Evolutionary conservation across 2,888 invertebrate species (phyloP).

Genomic region (Silvanus unidentatus): DNA sequence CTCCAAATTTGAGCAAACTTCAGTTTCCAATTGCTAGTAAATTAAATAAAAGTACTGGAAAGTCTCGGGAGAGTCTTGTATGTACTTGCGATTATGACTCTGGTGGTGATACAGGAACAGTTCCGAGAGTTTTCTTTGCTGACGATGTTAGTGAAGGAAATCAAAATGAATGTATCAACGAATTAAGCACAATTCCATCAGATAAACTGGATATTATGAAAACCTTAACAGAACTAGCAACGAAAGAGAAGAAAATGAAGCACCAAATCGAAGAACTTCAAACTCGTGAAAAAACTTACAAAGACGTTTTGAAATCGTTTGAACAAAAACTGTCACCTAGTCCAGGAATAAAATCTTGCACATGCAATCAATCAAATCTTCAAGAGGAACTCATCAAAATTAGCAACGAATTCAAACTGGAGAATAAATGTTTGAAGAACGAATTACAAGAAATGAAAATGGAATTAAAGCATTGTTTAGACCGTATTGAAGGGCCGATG

Average conservation of each 20-base stretch:
- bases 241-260: slow-evolving; percentile 56
- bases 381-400: slow-evolving; percentile 24
- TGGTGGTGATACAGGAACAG: too few relatives aligned
- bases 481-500: slow-evolving; percentile 40
- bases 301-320: slow-evolving; percentile 37
- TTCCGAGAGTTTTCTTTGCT: too few relatives aligned
- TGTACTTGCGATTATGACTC: too few relatives aligned
- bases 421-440: slow-evolving; percentile 34
- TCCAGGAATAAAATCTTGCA: neutral
- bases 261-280: slow-evolving; percentile 58
- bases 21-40: too few relatives aligned
- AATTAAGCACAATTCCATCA: neutral
- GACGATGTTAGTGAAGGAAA: neutral
- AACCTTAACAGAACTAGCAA: slow-evolving; percentile 50
- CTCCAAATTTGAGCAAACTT: too few relatives aligned
- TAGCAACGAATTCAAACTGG: slow-evolving; percentile 30
- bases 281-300: slow-evolving; percentile 59
- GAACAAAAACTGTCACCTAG: slow-evolving; percentile 4
- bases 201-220: slow-evolving; percentile 29
- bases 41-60: too few relatives aligned
- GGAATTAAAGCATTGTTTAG: slow-evolving; percentile 38
- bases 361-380: slow-evolving; percentile 4
- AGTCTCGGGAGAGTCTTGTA: too few relatives aligned
- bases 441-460: slow-evolving; percentile 39
- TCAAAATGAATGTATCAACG: neutral